Conservation (phyloP, 2,888 invertebrate genomes). For the Conistra vaccinii region DNA sequence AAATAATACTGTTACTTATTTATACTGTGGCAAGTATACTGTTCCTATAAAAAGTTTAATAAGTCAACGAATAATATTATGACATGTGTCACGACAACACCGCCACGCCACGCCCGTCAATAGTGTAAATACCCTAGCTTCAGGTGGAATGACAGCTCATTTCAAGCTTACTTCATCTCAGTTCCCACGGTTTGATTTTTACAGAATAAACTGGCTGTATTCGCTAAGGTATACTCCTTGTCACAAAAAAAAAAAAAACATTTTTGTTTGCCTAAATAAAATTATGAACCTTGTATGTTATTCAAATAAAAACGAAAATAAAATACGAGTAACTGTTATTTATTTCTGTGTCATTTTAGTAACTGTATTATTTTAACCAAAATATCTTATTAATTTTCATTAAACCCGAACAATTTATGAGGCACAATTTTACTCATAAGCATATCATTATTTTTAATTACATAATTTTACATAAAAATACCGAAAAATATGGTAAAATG, state of each 20-base stretch:
- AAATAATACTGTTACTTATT: too few species aligned
- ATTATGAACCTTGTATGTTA: neutral
- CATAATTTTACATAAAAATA: neutral
- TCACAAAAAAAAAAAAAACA: neutral
- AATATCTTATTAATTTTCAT: slow-evolving; percentile 19
- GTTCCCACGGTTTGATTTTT: neutral
- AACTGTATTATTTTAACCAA: neutral
- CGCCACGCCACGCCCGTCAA: too few species aligned
- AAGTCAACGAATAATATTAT: neutral
- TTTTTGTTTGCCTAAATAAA: accelerated
- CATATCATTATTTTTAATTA: neutral
- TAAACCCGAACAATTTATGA: neutral
- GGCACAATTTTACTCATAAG: neutral
- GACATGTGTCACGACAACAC: neutral
- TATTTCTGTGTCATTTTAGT: neutral
- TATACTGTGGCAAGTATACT: neutral
- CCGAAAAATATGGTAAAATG: neutral
- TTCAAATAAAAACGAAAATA: neutral
- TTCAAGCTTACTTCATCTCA: neutral
- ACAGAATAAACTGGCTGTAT: neutral
- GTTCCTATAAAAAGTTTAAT: too few species aligned
- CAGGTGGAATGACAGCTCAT: neutral
- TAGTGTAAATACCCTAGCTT: neutral
- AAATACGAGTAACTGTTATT: neutral
- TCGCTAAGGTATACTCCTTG: neutral